These are phyloP conservation scores for Naja naja DNA, from an alignment of 2,113 vertebrate genomes.

Conservation along the genomic window DNA sequence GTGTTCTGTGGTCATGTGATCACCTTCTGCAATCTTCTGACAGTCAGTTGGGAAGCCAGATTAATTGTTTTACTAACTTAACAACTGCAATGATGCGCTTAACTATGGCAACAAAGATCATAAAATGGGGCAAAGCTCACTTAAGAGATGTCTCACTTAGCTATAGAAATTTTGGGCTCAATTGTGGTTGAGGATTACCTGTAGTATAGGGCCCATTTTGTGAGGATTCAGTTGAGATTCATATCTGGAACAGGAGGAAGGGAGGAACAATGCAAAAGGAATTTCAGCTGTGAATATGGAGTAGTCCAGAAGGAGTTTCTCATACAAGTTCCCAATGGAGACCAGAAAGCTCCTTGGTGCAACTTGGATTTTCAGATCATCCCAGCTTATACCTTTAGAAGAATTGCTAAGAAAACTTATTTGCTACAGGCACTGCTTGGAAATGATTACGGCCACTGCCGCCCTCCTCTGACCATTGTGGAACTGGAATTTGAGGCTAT, in stretches of 20 bases:
- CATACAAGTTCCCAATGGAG: background rate
- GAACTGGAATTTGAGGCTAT: conserved; percentile 75
- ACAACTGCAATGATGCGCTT: too few relatives aligned
- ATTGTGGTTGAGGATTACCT: too few relatives aligned
- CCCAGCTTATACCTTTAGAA: background rate
- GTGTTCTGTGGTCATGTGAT: too few relatives aligned
- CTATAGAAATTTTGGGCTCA: too few relatives aligned
- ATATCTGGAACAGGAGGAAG: background rate
- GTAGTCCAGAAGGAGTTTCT: background rate
- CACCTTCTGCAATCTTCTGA: too few relatives aligned
- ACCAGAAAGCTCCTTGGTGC: background rate
- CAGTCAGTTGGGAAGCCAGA: too few relatives aligned
- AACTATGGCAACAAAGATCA: too few relatives aligned
- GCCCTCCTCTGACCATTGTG: conserved; percentile 64
- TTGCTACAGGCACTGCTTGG: conserved; percentile 76
- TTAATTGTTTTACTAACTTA: too few relatives aligned
- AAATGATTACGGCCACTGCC: conserved; percentile 72
- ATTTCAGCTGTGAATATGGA: background rate
- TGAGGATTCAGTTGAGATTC: background rate
- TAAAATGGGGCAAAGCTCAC: too few relatives aligned
- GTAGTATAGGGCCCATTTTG: background rate
- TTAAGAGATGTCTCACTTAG: too few relatives aligned
- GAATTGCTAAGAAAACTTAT: background rate
- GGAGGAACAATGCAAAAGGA: background rate
- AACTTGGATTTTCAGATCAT: background rate